phyloP scores from a whole-genome alignment of 2,888 invertebrate genomes.

The Psylliodes chrysocephalus region DNA sequence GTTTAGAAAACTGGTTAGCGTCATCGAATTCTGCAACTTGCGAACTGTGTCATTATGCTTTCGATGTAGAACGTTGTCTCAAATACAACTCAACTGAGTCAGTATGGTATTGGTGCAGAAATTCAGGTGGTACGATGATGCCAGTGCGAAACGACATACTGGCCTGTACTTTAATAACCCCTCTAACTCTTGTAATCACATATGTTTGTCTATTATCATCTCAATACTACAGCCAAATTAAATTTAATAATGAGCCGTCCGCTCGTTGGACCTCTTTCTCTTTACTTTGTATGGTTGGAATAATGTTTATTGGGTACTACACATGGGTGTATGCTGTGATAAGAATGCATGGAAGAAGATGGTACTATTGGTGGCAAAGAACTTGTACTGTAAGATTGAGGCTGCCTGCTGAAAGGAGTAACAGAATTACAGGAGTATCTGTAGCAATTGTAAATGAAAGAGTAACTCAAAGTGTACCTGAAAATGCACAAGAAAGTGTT shows the following conservation, averaged over 20 bases:
- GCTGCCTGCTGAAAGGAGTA: not conserved
- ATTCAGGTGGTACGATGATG: conserved; percentile 50
- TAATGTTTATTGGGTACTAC: conserved; percentile 66
- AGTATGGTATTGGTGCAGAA: conserved; percentile 70
- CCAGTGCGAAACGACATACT: conserved; percentile 66
- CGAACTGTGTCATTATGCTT: conserved; percentile 78
- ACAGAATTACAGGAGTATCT: not conserved
- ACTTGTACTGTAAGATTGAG: conserved; percentile 65
- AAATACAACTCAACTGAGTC: conserved; percentile 69
- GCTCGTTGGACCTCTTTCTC: conserved; percentile 66
- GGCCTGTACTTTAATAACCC: conserved; percentile 70
- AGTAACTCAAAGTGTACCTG: not conserved
- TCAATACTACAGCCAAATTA: conserved; percentile 65
- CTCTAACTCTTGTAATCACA: conserved; percentile 67
- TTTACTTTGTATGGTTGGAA: conserved; percentile 64
- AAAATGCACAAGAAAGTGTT: not conserved
- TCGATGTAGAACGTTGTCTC: conserved; percentile 72
- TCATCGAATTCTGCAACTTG: conserved; percentile 77
- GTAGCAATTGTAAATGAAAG: not conserved
- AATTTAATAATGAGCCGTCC: conserved; percentile 64
- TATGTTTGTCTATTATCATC: conserved; percentile 67
- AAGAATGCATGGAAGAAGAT: conserved; percentile 65
- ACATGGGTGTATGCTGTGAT: conserved; percentile 67
- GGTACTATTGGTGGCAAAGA: conserved; percentile 69
- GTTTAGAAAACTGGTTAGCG: conserved; percentile 80